phyloP scores from a whole-genome alignment of 1,140 invertebrate genomes.

The Papilio dardanus region DNA sequence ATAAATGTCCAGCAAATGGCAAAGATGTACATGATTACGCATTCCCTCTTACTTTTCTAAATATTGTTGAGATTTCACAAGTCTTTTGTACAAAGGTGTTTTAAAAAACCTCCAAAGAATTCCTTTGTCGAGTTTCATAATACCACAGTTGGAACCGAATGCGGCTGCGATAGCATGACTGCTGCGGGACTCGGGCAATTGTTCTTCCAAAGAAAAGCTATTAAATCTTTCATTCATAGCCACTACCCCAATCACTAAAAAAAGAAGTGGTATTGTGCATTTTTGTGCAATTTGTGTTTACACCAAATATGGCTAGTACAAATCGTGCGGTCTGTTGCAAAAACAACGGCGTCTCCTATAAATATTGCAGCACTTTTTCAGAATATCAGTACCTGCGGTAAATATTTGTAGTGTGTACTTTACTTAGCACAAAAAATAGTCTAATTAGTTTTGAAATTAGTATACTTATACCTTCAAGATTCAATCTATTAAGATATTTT shows the following conservation, averaged over 20 bases:
- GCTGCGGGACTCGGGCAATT: conserved; percentile 83
- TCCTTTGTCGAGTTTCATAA: conserved; percentile 90
- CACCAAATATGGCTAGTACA: neutral
- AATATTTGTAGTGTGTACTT: neutral
- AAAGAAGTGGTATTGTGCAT: conserved; percentile 44
- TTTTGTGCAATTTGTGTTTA: neutral
- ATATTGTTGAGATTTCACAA: conserved; percentile 86
- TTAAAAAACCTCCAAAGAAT: conserved; percentile 88
- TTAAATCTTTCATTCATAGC: conserved; percentile 87
- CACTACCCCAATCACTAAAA: conserved; percentile 87
- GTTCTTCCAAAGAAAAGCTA: conserved; percentile 85
- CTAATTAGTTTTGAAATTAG: neutral
- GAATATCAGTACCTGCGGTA: neutral
- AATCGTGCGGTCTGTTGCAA: no score
- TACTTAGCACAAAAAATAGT: neutral
- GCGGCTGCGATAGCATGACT: conserved; percentile 88
- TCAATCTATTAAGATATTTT: conserved; percentile 87
- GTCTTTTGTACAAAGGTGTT: conserved; percentile 88
- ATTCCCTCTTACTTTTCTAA: conserved; percentile 92
- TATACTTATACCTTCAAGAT: conserved; percentile 88
- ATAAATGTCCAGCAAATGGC: no score
- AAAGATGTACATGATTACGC: no score
- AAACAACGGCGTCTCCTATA: neutral
- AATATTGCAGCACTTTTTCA: neutral
- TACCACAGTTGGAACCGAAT: conserved; percentile 86